These are phyloP conservation scores for Stenodera caucasica DNA, from an alignment of 2,888 invertebrate species.

Conservation along the genomic window DNA sequence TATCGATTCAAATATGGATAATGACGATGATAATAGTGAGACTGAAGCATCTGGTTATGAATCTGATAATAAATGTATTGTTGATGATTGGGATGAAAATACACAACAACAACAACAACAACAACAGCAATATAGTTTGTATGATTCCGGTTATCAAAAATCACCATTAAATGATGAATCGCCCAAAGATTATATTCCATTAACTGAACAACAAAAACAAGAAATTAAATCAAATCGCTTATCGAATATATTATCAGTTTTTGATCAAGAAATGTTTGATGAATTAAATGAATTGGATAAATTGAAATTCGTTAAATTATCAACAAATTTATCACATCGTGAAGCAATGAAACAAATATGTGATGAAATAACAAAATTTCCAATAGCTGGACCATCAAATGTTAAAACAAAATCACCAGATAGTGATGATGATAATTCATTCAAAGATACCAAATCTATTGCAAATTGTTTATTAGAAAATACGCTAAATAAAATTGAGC, in stretches of 20 bases:
- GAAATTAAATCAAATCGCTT: constrained; percentile 11
- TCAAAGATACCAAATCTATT: constrained; percentile 46
- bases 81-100: constrained; percentile 22
- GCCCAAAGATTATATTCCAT: background rate
- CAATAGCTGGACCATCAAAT: constrained; percentile 39
- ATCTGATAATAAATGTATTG: constrained; percentile 18
- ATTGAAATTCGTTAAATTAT: constrained; percentile 16
- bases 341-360: constrained; percentile 23
- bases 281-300: constrained; percentile 43
- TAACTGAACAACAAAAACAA: constrained; percentile 17
- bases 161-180: constrained; percentile 41
- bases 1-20: constrained; percentile 43
- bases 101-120: background rate
- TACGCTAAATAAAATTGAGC: constrained; percentile 42
- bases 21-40: constrained; percentile 28
- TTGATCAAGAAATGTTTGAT: constrained; percentile 24
- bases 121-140: constrained; percentile 31
- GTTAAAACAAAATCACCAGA: constrained; percentile 36
- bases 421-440: constrained; percentile 34
- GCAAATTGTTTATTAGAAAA: constrained; percentile 47
- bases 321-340: constrained; percentile 17
- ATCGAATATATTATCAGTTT: constrained; percentile 20
- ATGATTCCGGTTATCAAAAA: constrained; percentile 48
- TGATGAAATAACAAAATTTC: constrained; percentile 22
- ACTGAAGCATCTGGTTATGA: constrained; percentile 35